These are phyloP conservation scores for Pardosa pseudoannulata DNA, from an alignment of 2,888 invertebrate genomes.

Conservation along the genomic window DNA sequence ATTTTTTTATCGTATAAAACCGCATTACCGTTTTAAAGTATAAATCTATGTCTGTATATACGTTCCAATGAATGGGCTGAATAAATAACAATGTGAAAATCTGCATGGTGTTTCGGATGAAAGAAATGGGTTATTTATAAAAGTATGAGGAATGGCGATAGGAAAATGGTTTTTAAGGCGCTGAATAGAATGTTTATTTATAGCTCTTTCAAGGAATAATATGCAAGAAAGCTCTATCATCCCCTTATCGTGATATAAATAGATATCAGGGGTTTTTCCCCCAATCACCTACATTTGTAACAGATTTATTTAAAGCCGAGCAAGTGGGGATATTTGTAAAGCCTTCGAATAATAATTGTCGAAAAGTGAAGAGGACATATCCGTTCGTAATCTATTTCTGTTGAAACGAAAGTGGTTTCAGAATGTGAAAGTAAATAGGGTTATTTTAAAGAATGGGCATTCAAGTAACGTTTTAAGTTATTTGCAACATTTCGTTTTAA, in stretches of 20 bases:
- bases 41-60: not conserved
- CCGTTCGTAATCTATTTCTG: not conserved
- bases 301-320: not conserved
- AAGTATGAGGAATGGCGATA: not conserved
- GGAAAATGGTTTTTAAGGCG: not conserved
- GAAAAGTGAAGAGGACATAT: not conserved
- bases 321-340: not conserved
- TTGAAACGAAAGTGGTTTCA: not conserved
- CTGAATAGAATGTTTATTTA: not conserved
- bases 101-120: not conserved
- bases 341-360: not conserved
- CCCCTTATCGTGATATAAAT: not conserved
- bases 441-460: too few relatives aligned
- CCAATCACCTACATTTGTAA: not conserved
- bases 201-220: not conserved
- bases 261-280: not conserved
- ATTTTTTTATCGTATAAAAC: too few relatives aligned
- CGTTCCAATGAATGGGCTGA: not conserved
- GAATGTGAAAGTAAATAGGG: too few relatives aligned
- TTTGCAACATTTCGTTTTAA: too few relatives aligned
- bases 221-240: not conserved
- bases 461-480: too few relatives aligned
- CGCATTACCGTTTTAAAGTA: too few relatives aligned
- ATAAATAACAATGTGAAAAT: conserved; percentile 7
- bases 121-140: not conserved